phyloP scores from a whole-genome alignment of 2,888 invertebrate genomes.

The Amphipyra tragopoginis region DNA sequence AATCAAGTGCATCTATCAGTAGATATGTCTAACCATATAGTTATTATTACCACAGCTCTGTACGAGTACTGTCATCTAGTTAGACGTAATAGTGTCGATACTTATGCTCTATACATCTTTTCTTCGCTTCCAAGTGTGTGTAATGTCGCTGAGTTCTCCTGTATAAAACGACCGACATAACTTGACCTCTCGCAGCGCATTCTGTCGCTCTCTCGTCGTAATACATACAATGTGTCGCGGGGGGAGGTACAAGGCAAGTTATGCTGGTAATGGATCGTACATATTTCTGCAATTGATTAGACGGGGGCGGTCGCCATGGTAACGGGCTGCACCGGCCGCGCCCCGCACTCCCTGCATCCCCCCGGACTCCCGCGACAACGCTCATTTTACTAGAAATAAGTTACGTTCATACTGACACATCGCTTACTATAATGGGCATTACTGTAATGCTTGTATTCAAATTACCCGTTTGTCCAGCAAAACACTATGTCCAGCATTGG shows the following conservation, averaged over 20 bases:
- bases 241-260: conserved; percentile 60
- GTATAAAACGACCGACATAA: conserved; percentile 69
- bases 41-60: not conserved
- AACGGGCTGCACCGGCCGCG: conserved; percentile 71
- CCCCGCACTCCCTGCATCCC: conserved; percentile 43
- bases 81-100: conserved; percentile 55
- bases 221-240: conserved; percentile 46
- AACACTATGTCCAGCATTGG: not conserved
- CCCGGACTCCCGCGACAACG: conserved; percentile 51
- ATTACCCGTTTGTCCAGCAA: not conserved
- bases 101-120: conserved; percentile 79
- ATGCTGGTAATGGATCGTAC: conserved; percentile 82
- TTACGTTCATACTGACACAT: conserved; percentile 41
- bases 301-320: conserved; percentile 88
- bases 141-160: conserved; percentile 76
- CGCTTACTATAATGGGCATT: conserved; percentile 21
- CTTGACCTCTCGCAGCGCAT: conserved; percentile 60
- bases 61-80: conserved; percentile 27
- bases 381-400: conserved; percentile 68
- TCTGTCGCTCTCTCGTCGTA: conserved; percentile 52
- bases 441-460: not conserved
- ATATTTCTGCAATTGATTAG: conserved; percentile 91
- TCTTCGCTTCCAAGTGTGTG: conserved; percentile 74
- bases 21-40: not conserved
- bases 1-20: not conserved